phyloP scores from a whole-genome alignment of 2,797 vertebrate genomes.

The Antrozous pallidus region DNA sequence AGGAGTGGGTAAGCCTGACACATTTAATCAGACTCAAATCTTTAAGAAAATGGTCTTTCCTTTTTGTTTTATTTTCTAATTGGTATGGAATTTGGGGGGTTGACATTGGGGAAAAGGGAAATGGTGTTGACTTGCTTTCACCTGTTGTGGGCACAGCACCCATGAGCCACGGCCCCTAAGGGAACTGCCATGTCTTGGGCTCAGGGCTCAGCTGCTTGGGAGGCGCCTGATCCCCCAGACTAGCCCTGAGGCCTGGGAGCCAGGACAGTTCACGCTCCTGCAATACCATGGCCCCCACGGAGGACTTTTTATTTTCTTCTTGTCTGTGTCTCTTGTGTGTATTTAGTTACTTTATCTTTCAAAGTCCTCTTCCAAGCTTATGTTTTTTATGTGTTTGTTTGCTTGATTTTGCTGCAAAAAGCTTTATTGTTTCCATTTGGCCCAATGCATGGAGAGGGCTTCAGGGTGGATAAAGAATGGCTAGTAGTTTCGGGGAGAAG shows the following conservation, averaged over 20 bases:
- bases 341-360: slow-evolving; percentile 61
- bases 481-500: no score
- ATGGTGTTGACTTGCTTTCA: slow-evolving; percentile 5
- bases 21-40: slow-evolving; percentile 18
- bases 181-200: background rate
- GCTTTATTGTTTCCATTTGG: no score
- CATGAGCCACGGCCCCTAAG: slow-evolving; percentile 2
- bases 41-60: background rate
- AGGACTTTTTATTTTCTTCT: slow-evolving; percentile 62
- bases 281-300: slow-evolving; percentile 20
- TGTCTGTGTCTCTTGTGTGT: slow-evolving; percentile 55
- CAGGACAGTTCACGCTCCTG: slow-evolving; percentile 38
- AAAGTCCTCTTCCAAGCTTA: slow-evolving; percentile 59
- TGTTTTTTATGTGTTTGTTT: background rate
- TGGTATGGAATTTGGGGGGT: background rate
- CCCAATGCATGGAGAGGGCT: no score
- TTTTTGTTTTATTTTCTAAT: background rate
- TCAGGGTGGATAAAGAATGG: no score
- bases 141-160: background rate
- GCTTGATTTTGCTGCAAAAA: no score
- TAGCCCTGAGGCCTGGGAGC: slow-evolving; percentile 35
- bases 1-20: background rate
- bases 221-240: slow-evolving; percentile 32
- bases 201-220: background rate
- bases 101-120: background rate